These are phyloP conservation scores for Lepidotrigona ventralis DNA, from an alignment of 1,140 invertebrate genomes.

Conservation along the genomic window DNA sequence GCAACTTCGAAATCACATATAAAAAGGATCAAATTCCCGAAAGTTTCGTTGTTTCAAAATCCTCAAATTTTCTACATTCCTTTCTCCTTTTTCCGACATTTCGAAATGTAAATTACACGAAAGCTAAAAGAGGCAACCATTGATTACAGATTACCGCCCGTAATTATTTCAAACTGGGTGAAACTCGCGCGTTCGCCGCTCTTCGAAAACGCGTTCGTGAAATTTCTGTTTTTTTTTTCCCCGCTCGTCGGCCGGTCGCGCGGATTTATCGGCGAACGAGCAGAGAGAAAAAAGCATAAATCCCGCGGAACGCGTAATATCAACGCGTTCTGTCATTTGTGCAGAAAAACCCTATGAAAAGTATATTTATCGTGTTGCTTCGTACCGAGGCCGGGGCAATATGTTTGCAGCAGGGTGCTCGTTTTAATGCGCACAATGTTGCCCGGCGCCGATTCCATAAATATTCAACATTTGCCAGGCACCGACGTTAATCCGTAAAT, in stretches of 20 bases:
- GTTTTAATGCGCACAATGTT: slow-evolving; percentile 7
- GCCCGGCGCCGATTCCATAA: background rate
- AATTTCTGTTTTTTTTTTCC: background rate
- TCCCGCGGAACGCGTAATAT: background rate
- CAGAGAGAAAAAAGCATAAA: background rate
- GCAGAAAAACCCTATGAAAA: slow-evolving; percentile 13
- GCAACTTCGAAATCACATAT: no score
- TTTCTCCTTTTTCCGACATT: no score
- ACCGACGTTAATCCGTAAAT: background rate
- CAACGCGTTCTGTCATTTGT: slow-evolving; percentile 6
- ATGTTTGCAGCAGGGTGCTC: background rate
- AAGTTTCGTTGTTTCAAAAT: no score
- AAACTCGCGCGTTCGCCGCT: background rate
- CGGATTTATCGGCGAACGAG: background rate
- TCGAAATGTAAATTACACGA: no score
- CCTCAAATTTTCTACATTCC: no score
- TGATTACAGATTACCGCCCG: no score
- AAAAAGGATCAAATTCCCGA: no score
- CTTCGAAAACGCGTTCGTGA: background rate
- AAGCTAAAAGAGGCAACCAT: no score
- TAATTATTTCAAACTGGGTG: no score
- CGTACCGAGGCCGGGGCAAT: background rate
- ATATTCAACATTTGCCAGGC: slow-evolving; percentile 12
- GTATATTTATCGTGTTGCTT: slow-evolving; percentile 16
- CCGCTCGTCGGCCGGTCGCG: background rate